phyloP scores from a whole-genome alignment of 2,113 vertebrate species.

The Triplophysa rosa region DNA sequence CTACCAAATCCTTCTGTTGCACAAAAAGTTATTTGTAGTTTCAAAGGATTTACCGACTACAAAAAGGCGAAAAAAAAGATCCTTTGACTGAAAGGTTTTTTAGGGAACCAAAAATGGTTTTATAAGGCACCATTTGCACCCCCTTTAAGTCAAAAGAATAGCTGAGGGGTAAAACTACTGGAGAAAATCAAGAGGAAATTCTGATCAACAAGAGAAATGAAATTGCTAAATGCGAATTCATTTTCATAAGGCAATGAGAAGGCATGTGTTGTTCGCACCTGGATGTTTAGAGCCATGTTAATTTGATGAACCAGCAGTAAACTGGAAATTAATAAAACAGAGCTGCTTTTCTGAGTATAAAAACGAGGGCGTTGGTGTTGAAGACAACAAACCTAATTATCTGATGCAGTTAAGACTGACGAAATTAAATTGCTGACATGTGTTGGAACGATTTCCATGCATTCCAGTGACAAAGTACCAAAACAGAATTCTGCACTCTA shows the following conservation, averaged over 20 bases:
- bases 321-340: neutral
- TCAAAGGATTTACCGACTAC: too few relatives aligned
- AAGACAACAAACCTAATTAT: neutral
- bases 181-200: conserved; percentile 2
- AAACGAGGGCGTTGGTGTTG: neutral
- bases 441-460: neutral
- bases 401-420: neutral
- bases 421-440: conserved; percentile 1
- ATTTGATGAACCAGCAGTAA: conserved; percentile 2
- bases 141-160: neutral
- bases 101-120: too few relatives aligned
- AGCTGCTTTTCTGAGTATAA: neutral
- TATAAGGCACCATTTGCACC: too few relatives aligned
- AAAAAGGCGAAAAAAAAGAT: too few relatives aligned
- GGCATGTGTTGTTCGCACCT: neutral
- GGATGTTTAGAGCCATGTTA: neutral
- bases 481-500: neutral
- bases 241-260: neutral
- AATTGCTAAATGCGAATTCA: neutral
- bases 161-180: neutral
- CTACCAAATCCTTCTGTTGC: too few relatives aligned
- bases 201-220: neutral
- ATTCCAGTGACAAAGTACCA: neutral
- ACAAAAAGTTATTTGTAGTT: too few relatives aligned
- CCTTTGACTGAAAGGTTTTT: too few relatives aligned